These are phyloP conservation scores for Calyptomena viridis DNA, from an alignment of 2,113 vertebrate genomes.

Conservation along the genomic window DNA sequence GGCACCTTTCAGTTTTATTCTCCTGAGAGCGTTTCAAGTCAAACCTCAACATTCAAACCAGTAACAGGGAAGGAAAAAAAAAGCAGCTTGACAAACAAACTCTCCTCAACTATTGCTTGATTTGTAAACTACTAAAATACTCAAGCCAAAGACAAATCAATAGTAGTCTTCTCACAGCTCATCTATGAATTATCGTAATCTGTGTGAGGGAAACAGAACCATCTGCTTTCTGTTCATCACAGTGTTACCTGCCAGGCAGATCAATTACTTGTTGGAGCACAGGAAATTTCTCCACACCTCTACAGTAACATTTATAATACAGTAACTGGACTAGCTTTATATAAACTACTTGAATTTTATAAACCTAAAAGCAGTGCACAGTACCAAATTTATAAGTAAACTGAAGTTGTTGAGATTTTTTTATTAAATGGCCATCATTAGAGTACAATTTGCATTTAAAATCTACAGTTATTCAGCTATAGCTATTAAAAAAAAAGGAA, in stretches of 20 bases:
- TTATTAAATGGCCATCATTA: neutral
- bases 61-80: neutral
- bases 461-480: neutral
- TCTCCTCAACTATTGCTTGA: neutral
- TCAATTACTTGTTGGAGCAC: neutral
- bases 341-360: neutral
- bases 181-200: neutral
- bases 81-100: neutral
- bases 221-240: neutral
- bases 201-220: neutral
- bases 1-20: neutral
- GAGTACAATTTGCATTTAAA: neutral
- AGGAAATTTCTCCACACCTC: neutral
- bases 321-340: neutral
- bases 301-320: neutral
- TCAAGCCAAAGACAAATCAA: neutral
- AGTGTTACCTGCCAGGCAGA: neutral
- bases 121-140: neutral
- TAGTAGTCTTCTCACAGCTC: neutral
- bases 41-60: neutral
- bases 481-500: neutral
- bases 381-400: neutral
- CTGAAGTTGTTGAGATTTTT: neutral
- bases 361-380: neutral
- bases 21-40: accelerated